Conservation (phyloP, 2,113 vertebrate species). For the Ophthalmolycus amberensis region DNA sequence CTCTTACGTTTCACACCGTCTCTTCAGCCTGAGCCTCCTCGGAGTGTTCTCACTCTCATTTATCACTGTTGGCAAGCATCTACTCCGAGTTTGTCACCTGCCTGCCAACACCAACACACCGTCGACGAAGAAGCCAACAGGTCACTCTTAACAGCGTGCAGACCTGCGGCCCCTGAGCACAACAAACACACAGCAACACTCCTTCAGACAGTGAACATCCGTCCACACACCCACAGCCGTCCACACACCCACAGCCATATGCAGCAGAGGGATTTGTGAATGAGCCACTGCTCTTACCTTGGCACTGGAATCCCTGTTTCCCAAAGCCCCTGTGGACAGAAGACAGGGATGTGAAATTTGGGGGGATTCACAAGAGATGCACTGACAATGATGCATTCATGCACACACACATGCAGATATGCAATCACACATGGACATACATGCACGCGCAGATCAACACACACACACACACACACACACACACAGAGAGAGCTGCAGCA, state of each 20-base stretch:
- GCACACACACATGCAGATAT: background rate
- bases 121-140: constrained; percentile 54
- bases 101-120: constrained; percentile 59
- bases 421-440: constrained; percentile 32
- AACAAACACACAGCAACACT: constrained; percentile 49
- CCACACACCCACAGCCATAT: constrained; percentile 68
- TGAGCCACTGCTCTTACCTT: constrained; percentile 77
- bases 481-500: constrained; percentile 28
- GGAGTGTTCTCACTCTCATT: constrained; percentile 59
- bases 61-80: constrained; percentile 59
- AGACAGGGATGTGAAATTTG: constrained; percentile 51
- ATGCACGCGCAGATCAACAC: background rate
- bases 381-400: constrained; percentile 23
- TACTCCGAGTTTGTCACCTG: constrained; percentile 69
- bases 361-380: constrained; percentile 17
- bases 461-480: constrained; percentile 15
- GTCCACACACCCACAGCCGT: constrained; percentile 63
- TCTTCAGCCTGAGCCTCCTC: constrained; percentile 42
- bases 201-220: constrained; percentile 57
- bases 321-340: constrained; percentile 81
- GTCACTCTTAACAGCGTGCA: constrained; percentile 56
- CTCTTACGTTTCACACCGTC: constrained; percentile 65
- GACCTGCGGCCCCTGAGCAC: constrained; percentile 45
- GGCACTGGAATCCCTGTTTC: constrained; percentile 84
- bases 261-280: constrained; percentile 65